phyloP scores from a whole-genome alignment of 2,113 vertebrate species.

The Bothrops jararaca region DNA sequence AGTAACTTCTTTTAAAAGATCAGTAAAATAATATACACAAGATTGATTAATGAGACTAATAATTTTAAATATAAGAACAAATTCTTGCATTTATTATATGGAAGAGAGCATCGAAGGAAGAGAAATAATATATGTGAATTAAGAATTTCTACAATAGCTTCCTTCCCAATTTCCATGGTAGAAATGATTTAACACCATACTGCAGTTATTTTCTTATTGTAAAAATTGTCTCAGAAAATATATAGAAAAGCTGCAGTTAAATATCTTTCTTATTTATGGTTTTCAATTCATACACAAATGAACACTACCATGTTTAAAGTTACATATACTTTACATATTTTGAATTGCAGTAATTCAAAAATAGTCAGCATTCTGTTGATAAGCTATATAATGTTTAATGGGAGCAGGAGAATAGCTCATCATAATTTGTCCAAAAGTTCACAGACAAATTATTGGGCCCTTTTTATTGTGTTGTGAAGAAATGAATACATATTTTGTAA shows the following conservation, averaged over 20 bases:
- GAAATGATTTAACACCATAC: background rate
- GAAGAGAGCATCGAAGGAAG: background rate
- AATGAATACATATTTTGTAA: background rate
- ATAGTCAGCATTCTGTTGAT: background rate
- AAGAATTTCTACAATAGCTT: background rate
- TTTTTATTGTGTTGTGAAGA: background rate
- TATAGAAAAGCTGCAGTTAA: background rate
- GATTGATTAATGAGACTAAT: background rate
- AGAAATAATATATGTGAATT: background rate
- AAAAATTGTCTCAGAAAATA: background rate
- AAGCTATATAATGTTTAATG: background rate
- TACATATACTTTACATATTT: background rate
- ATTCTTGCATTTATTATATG: background rate
- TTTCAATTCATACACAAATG: background rate
- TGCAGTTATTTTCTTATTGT: background rate
- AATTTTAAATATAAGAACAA: background rate
- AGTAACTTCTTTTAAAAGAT: background rate
- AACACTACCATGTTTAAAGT: background rate
- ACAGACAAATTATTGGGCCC: background rate
- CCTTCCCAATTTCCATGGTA: background rate
- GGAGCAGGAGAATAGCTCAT: background rate
- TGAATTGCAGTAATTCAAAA: background rate
- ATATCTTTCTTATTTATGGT: background rate
- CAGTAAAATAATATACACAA: background rate
- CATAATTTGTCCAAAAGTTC: background rate